Evolutionary conservation across 2,888 invertebrate genomes (phyloP).

Genomic region (Conomelus anceps): DNA sequence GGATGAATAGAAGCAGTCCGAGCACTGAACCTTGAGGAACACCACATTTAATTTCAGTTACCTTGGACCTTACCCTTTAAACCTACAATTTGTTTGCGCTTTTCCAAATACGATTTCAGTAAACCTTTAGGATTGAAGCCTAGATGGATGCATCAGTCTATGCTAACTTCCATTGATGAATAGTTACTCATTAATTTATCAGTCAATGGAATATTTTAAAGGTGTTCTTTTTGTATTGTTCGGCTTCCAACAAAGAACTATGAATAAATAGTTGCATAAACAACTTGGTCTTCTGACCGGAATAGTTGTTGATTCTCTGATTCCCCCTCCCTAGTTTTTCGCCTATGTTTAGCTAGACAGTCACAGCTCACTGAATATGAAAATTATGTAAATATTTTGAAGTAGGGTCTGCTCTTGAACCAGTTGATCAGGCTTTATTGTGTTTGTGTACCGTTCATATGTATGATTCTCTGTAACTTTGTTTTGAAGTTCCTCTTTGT

Average conservation of each 20-base stretch:
- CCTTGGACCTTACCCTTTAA: too few species aligned
- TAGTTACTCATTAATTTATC: neutral
- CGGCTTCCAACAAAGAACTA: neutral
- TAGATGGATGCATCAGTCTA: neutral
- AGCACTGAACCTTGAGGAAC: too few species aligned
- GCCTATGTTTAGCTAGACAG: neutral
- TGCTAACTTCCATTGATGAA: neutral
- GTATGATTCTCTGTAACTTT: neutral
- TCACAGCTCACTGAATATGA: neutral
- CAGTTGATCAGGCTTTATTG: neutral
- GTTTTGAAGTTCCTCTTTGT: neutral
- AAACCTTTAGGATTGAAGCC: too few species aligned
- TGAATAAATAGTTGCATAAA: neutral
- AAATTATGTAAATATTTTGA: neutral
- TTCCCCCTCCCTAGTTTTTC: neutral
- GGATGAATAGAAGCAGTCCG: too few species aligned
- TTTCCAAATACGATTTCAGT: too few species aligned
- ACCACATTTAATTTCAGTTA: too few species aligned
- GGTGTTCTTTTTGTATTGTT: neutral
- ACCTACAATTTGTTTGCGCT: too few species aligned
- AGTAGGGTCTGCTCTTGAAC: neutral
- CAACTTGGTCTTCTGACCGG: neutral
- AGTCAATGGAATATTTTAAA: neutral
- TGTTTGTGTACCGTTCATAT: neutral
- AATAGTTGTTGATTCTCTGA: neutral